Conservation (phyloP, 2,113 vertebrate genomes). For the Cyanoderma ruficeps region DNA sequence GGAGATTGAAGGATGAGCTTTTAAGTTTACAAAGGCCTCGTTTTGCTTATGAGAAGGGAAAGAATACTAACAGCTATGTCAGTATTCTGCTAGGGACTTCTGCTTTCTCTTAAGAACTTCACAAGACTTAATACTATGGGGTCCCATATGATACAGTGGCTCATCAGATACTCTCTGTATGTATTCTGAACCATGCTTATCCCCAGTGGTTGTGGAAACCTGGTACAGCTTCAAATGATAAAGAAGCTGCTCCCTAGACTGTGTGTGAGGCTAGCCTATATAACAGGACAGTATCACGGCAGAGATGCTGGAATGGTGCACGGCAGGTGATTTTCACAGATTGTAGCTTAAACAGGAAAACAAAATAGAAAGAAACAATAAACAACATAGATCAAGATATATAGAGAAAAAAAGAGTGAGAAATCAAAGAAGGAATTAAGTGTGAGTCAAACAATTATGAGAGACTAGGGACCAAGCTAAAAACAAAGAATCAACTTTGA, state of each 20-base stretch:
- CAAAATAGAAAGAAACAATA: not conserved
- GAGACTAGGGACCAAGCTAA: not conserved
- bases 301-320: not conserved
- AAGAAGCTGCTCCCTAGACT: not conserved
- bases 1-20: not conserved
- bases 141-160: not conserved
- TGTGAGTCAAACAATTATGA: not conserved
- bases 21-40: not conserved
- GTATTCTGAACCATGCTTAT: not conserved
- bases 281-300: not conserved
- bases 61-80: not conserved
- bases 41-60: not conserved
- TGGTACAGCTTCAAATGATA: not conserved
- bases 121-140: not conserved
- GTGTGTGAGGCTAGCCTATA: not conserved
- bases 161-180: not conserved
- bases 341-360: not conserved
- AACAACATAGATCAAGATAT: not conserved
- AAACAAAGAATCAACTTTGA: not conserved
- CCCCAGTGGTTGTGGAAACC: not conserved
- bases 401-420: not conserved
- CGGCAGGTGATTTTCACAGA: not conserved
- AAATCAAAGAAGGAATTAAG: not conserved
- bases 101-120: not conserved
- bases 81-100: not conserved